Evolutionary conservation across 2,888 invertebrate genomes (phyloP).

Genomic region (Sepiola atlantica): DNA sequence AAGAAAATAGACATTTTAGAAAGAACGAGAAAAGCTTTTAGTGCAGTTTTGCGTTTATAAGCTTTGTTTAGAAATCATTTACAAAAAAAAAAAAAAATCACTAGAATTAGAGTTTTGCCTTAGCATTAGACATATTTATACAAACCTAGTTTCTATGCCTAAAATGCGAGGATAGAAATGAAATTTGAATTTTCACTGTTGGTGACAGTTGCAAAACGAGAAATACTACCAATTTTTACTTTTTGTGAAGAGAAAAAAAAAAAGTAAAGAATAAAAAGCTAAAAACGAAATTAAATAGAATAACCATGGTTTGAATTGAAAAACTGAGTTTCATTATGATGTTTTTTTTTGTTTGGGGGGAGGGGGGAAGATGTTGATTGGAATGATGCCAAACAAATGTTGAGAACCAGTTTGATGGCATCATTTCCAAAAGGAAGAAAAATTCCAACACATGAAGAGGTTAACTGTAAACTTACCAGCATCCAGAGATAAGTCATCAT

Average conservation of each 20-base stretch:
- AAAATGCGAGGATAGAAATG: neutral
- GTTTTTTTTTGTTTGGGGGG: too few relatives aligned
- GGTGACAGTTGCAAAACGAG: conserved; percentile 32
- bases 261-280: neutral
- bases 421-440: conserved; percentile 8
- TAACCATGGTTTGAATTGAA: conserved; percentile 32
- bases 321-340: neutral
- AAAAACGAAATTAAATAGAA: neutral
- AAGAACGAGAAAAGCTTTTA: conserved; percentile 32
- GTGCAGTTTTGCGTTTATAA: conserved; percentile 3
- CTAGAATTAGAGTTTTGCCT: neutral
- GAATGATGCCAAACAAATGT: conserved; percentile 23
- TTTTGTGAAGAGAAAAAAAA: neutral
- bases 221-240: neutral
- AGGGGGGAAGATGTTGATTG: neutral
- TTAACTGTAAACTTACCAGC: conserved; percentile 32
- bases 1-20: neutral
- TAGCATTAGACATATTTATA: neutral
- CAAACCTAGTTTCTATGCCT: neutral
- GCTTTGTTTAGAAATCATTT: neutral
- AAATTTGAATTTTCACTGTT: neutral
- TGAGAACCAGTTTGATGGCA: neutral
- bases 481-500: conserved; percentile 32
- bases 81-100: too few relatives aligned
- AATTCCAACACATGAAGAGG: conserved; percentile 32